Evolutionary conservation across 92 coral and sea anemone genomes (phyloP).

Genomic region (Virgularia gustaviana): DNA sequence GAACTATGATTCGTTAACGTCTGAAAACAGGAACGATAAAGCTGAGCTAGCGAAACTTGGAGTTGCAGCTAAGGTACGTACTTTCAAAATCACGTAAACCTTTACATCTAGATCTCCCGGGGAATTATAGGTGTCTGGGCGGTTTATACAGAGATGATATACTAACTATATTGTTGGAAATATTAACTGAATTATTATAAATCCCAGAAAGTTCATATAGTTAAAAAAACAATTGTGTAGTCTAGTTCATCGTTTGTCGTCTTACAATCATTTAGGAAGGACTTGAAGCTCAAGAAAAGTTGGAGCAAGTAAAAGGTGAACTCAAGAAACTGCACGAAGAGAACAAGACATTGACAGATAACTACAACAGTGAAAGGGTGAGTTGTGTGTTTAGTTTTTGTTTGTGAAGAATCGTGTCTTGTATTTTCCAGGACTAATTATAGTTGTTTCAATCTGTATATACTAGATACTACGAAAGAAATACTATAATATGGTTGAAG

Average conservation of each 20-base stretch:
- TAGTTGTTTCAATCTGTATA: background rate
- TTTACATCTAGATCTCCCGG: background rate
- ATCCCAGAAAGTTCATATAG: background rate
- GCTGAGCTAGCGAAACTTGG: slow-evolving; percentile 82
- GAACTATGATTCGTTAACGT: slow-evolving; percentile 73
- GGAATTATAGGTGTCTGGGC: no score
- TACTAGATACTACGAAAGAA: slow-evolving; percentile 88
- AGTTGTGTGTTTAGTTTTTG: slow-evolving; percentile 19
- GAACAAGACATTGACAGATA: slow-evolving; percentile 78
- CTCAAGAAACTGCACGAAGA: slow-evolving; percentile 80
- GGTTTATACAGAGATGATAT: no score
- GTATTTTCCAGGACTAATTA: background rate
- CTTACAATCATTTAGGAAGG: slow-evolving; percentile 65
- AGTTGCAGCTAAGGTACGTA: slow-evolving; percentile 79
- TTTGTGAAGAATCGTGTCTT: background rate
- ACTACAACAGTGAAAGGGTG: slow-evolving; percentile 97
- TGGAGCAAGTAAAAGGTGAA: slow-evolving; percentile 74
- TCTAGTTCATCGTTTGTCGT: no score
- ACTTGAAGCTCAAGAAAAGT: slow-evolving; percentile 92
- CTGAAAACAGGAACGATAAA: slow-evolving; percentile 86
- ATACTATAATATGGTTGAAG: slow-evolving; percentile 98
- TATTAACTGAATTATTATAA: no score
- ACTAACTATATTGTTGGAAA: no score
- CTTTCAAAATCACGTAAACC: background rate
- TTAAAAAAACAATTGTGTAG: background rate